Evolutionary conservation across 2,888 invertebrate genomes (phyloP).

Genomic region (Pandemis cinnamomeana): DNA sequence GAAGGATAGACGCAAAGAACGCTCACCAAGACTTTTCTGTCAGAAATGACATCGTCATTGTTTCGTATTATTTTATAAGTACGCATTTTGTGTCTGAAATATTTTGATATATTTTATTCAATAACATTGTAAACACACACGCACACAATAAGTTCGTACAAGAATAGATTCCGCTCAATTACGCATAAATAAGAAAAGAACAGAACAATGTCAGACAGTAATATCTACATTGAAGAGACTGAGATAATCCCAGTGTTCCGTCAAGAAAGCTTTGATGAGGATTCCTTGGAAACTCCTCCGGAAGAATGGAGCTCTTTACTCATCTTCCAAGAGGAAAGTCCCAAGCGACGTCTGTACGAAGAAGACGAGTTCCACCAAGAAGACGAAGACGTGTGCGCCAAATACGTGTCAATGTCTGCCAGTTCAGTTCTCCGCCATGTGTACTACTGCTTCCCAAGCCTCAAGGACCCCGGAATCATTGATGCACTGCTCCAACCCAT

Average conservation of each 20-base stretch:
- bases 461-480: slow-evolving; percentile 69
- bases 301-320: slow-evolving; percentile 71
- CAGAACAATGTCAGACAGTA: slow-evolving; percentile 10
- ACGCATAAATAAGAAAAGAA: neutral
- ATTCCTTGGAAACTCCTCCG: slow-evolving; percentile 66
- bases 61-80: neutral
- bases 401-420: slow-evolving; percentile 63
- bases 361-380: slow-evolving; percentile 62
- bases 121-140: no score
- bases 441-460: slow-evolving; percentile 68
- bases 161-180: neutral
- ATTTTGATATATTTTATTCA: neutral
- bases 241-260: slow-evolving; percentile 43
- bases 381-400: slow-evolving; percentile 66
- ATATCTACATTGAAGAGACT: slow-evolving; percentile 40
- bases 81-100: neutral
- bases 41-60: slow-evolving; percentile 2
- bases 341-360: slow-evolving; percentile 52
- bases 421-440: slow-evolving; percentile 66
- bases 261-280: slow-evolving; percentile 50
- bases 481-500: slow-evolving; percentile 60
- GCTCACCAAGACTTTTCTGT: neutral
- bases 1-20: neutral
- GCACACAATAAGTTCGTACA: neutral
- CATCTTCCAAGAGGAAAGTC: slow-evolving; percentile 50